Percentiles rank a stretch among this genome's conserved stretches.
Evolutionary conservation across 2,888 invertebrate genomes (phyloP).

Genomic region (Conomelus anceps): DNA sequence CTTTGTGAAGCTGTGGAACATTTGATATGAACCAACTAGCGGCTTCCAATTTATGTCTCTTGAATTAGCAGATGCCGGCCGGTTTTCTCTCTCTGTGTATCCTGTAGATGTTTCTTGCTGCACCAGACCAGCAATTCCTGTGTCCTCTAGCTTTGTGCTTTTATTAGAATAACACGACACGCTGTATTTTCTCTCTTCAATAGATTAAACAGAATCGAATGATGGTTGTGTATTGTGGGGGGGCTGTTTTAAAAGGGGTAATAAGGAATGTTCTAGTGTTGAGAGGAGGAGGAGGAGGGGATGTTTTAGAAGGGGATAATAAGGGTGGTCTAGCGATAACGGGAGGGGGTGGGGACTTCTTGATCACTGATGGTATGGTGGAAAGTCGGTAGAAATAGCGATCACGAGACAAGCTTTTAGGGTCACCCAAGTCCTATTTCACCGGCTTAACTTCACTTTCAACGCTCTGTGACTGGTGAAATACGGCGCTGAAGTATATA

Average conservation of each 20-base stretch:
- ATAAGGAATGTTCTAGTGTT: too few species aligned
- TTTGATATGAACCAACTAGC: not conserved
- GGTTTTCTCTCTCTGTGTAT: not conserved
- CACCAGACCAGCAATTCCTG: not conserved
- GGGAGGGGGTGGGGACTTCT: not conserved
- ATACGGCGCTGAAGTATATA: not conserved
- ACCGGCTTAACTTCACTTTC: not conserved
- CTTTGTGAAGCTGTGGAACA: not conserved
- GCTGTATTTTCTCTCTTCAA: not conserved
- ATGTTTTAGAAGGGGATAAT: too few species aligned
- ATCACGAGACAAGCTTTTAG: not conserved
- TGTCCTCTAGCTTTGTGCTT: not conserved
- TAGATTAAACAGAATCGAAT: not conserved
- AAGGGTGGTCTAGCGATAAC: too few species aligned
- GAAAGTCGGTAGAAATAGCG: not conserved
- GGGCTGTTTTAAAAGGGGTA: not conserved
- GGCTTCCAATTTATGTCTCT: not conserved
- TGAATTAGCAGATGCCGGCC: not conserved
- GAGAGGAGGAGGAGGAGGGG: too few species aligned
- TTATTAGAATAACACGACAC: not conserved
- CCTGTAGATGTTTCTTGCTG: not conserved
- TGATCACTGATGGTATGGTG: not conserved
- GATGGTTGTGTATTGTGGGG: not conserved
- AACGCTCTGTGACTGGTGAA: not conserved
- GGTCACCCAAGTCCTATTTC: not conserved